Percentiles rank a stretch among this genome's conserved stretches.
phyloP scores from a whole-genome alignment of 2,888 invertebrate genomes.

The Exocentrus adspersus region DNA sequence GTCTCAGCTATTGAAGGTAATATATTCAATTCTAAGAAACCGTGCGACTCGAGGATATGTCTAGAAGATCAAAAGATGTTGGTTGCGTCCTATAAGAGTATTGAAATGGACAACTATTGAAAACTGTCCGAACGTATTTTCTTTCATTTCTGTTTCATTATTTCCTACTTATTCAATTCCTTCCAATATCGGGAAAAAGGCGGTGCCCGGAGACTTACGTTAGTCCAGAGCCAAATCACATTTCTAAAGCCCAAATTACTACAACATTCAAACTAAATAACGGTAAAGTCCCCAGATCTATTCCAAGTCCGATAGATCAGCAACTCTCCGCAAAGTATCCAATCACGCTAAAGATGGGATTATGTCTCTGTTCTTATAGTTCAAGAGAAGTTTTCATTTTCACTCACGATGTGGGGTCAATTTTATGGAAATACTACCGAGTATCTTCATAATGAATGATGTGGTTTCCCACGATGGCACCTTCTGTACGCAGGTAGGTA shows the following conservation, averaged over 20 bases:
- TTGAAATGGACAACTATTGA: conserved; percentile 11
- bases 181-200: conserved; percentile 30
- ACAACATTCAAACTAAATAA: conserved; percentile 50
- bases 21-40: neutral
- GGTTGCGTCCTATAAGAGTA: neutral
- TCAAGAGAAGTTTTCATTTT: conserved; percentile 18
- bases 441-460: too few species aligned
- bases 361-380: conserved; percentile 40
- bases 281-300: conserved; percentile 49
- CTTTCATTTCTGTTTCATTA: conserved; percentile 19
- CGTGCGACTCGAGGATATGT: neutral
- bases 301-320: conserved; percentile 50
- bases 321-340: conserved; percentile 52
- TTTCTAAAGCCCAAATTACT: conserved; percentile 50
- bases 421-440: too few species aligned
- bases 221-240: conserved; percentile 41
- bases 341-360: conserved; percentile 52
- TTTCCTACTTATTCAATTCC: conserved; percentile 8
- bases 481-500: too few species aligned
- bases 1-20: too few species aligned
- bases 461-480: too few species aligned
- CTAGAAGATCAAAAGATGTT: conserved; percentile 15
- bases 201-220: conserved; percentile 29
- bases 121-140: conserved; percentile 10
- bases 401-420: neutral